Conservation (phyloP, 2,113 vertebrate species). For the Ceyx margarethae region DNA sequence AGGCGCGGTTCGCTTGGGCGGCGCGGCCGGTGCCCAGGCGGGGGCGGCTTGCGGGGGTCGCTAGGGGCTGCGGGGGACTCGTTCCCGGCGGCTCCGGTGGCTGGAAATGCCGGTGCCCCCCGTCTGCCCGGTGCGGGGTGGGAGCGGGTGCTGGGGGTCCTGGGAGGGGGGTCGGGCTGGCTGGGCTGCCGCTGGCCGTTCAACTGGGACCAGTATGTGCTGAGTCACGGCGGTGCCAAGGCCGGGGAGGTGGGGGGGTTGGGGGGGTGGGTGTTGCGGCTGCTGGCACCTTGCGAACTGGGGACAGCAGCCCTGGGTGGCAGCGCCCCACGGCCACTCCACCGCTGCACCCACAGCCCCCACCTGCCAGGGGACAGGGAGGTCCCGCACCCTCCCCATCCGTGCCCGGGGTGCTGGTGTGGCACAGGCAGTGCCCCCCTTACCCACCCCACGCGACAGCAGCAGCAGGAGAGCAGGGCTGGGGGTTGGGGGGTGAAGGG, state of each 20-base stretch:
- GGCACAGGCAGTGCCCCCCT: background rate
- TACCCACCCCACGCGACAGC: background rate
- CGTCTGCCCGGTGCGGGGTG: too few relatives aligned
- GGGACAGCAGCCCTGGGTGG: too few relatives aligned
- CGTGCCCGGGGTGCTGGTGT: too few relatives aligned
- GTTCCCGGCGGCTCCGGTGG: background rate
- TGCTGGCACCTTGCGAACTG: background rate
- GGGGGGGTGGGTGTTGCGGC: background rate
- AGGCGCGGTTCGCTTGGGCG: accelerated
- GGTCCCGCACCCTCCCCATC: background rate
- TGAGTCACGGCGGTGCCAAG: background rate
- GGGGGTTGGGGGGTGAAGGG: background rate
- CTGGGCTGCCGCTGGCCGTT: background rate
- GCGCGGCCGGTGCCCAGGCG: background rate
- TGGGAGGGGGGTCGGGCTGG: accelerated
- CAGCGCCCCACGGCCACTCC: background rate
- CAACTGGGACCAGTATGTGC: background rate
- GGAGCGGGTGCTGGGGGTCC: background rate
- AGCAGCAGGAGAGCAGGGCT: background rate
- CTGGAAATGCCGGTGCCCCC: background rate
- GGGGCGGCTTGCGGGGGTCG: background rate
- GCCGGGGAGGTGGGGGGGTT: too few relatives aligned
- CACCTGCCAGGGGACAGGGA: background rate
- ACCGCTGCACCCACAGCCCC: accelerated
- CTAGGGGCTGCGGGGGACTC: background rate